Evolutionary conservation across 2,113 vertebrate genomes (phyloP).

Genomic region (Craseonycteris thonglongyai): DNA sequence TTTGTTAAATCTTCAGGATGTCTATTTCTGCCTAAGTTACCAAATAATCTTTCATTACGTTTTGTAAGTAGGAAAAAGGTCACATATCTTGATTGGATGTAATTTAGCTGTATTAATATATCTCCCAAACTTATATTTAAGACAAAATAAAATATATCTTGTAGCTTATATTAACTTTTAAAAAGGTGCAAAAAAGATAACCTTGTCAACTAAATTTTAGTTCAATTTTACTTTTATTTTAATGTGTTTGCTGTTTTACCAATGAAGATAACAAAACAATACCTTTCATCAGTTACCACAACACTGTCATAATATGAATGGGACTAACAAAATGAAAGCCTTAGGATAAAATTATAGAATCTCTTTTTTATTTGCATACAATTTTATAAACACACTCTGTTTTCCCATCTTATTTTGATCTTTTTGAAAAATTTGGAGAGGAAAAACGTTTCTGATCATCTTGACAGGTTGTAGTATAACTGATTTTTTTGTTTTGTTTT

Average conservation of each 20-base stretch:
- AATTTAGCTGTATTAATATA: neutral
- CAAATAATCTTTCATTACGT: constrained; percentile 26
- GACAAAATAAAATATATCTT: neutral
- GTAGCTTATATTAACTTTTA: constrained; percentile 14
- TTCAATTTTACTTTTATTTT: neutral
- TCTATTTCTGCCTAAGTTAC: constrained; percentile 55
- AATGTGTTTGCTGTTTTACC: neutral
- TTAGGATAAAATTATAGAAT: neutral
- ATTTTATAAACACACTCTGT: neutral
- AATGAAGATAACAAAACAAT: neutral
- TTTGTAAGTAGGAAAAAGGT: neutral
- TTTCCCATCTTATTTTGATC: neutral
- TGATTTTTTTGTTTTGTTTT: neutral
- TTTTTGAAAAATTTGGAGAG: neutral
- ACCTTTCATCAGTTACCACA: neutral
- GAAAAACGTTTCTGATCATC: neutral
- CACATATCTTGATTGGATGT: neutral
- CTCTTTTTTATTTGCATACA: neutral
- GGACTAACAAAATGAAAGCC: neutral
- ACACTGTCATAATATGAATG: neutral
- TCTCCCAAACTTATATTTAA: neutral
- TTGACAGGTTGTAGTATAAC: neutral
- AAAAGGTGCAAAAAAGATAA: neutral
- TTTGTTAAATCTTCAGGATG: constrained; percentile 51
- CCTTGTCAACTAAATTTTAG: constrained; percentile 26